phyloP scores from a whole-genome alignment of 2,888 invertebrate species.

The Agrochola lota region DNA sequence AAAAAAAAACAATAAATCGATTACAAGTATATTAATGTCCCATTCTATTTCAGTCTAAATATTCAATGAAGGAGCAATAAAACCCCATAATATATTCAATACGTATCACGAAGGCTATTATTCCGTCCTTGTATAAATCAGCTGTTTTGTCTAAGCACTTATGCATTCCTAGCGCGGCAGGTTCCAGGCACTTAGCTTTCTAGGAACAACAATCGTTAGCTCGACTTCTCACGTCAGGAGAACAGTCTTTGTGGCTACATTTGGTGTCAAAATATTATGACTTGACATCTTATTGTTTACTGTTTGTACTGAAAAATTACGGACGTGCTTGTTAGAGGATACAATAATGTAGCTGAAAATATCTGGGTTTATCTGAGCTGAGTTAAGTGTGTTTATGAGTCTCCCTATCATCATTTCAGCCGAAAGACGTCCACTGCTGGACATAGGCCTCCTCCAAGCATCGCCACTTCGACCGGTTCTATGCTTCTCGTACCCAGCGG shows the following conservation, averaged over 20 bases:
- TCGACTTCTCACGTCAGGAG: slow-evolving; percentile 25
- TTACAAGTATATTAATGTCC: slow-evolving; percentile 14
- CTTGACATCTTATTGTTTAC: neutral
- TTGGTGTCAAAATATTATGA: slow-evolving; percentile 13
- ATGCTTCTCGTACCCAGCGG: too few species aligned
- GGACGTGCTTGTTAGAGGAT: neutral
- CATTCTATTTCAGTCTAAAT: neutral
- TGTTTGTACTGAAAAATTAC: neutral
- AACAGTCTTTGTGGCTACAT: slow-evolving; percentile 10
- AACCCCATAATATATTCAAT: slow-evolving; percentile 40
- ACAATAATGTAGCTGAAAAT: neutral
- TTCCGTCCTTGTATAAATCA: slow-evolving; percentile 52
- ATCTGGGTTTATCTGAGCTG: neutral
- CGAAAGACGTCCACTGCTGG: too few species aligned
- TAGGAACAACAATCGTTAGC: slow-evolving; percentile 44
- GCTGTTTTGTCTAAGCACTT: slow-evolving; percentile 55
- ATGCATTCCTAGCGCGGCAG: slow-evolving; percentile 49
- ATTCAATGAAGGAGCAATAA: slow-evolving; percentile 26
- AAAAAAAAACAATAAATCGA: neutral
- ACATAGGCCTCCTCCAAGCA: too few species aligned
- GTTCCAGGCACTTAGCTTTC: slow-evolving; percentile 50
- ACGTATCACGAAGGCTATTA: slow-evolving; percentile 31
- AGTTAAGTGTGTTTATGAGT: neutral
- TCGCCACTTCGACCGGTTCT: too few species aligned
- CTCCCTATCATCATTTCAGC: neutral